Base-by-base conservation (phyloP, 2,888 invertebrate genomes). In the Criorhina ranunculi region DNA sequence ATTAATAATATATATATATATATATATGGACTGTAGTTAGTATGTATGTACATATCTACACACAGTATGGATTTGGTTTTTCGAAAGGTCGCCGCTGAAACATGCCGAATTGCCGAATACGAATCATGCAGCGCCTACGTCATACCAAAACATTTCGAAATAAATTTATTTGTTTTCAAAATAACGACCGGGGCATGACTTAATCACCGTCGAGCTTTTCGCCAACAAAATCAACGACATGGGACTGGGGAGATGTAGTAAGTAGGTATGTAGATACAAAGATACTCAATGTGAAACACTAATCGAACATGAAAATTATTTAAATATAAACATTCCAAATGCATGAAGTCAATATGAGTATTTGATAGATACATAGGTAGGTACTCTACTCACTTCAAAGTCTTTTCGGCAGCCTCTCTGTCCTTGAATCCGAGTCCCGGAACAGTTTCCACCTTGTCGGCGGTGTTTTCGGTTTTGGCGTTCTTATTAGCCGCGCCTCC, bases 341-440 rank as follows among this genome's bases (percentile, higher is more conserved):
- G 64, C 37, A 72, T 82, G 64, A 82, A 66, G 64, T 66, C 76
- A 76, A 59, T 55, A n/a, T n/a, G 19, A 35, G 15, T 24, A 44
- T 49, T 24, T 5, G 4, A 51, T 55, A n/a, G 69, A 44, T 2
- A 24, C 24, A 3, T 24, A 55, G n/a, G 11, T 33, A 24, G 44
- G 66, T 42, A 69, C 82, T 78, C 7, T 69, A 87, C 88, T 89
- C 89, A 92, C 92, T 94, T 92, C 5, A 96, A 91, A 0, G 96
- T 95, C 64, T 94, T 94, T 86, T 94, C 91, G 0, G 96, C 96
- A 1, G 95, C 94, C n/a, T 93, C 94, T 89, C 94, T 94, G 90
- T 96, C 96, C 90, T 96, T 96, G 91, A 96, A 96, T 19, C 96
- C 95, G 29, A 96, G 93, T 0, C 95, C 95, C 5, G 95, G 94